Conservation (phyloP, 2,888 invertebrate species). For the Marronus borbonicus region DNA sequence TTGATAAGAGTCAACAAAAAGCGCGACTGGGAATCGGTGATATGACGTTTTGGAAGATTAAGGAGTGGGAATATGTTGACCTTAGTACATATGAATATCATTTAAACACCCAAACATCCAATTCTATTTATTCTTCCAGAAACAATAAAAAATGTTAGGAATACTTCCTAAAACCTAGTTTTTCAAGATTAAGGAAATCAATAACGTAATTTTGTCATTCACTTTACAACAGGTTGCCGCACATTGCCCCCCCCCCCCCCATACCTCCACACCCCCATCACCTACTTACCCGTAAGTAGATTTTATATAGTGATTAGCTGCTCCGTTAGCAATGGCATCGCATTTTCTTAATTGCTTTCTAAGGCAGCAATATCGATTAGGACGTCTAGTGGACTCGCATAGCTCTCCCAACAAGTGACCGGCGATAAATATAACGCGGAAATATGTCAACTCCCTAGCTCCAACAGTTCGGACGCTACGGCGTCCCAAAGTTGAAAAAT, state of each 20-base stretch:
- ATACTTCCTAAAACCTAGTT: neutral
- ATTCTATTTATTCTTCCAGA: too few relatives aligned
- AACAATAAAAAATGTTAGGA: too few relatives aligned
- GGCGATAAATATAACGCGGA: neutral
- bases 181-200: neutral
- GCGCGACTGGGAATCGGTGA: too few relatives aligned
- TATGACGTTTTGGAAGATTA: too few relatives aligned
- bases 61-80: too few relatives aligned
- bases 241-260: neutral
- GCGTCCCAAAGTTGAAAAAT: too few relatives aligned
- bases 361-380: constrained; percentile 16
- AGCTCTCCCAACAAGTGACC: neutral
- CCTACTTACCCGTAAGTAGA: neutral
- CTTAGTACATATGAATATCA: too few relatives aligned
- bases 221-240: constrained; percentile 16
- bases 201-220: constrained; percentile 1
- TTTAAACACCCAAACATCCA: too few relatives aligned
- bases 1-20: too few relatives aligned
- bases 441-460: too few relatives aligned
- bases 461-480: too few relatives aligned
- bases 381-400: neutral
- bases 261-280: neutral
- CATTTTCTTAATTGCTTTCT: constrained; percentile 29
- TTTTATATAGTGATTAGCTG: constrained; percentile 4
- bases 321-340: constrained; percentile 8